phyloP scores from a whole-genome alignment of 2,113 vertebrate species.

The Melanocharis versteri region DNA sequence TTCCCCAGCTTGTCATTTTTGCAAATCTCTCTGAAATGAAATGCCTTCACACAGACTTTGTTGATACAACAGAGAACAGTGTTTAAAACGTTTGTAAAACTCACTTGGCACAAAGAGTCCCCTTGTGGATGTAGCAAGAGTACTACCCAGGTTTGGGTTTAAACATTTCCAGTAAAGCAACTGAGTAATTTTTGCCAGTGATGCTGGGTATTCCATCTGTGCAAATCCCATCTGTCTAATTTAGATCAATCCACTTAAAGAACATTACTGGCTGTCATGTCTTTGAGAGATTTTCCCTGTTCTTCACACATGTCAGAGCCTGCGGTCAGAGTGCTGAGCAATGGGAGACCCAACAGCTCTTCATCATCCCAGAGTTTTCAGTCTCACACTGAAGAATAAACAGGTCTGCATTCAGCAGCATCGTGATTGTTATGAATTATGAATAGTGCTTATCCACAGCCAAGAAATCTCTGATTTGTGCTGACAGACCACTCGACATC shows the following conservation, averaged over 20 bases:
- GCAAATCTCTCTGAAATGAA: neutral
- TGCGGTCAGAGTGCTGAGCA: rapidly evolving
- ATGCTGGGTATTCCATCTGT: neutral
- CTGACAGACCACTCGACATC: neutral
- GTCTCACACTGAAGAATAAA: neutral
- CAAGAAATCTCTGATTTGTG: neutral
- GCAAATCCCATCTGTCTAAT: conserved; percentile 2
- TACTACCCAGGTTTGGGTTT: neutral
- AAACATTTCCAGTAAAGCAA: neutral
- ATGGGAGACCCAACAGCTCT: neutral
- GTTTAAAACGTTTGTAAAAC: neutral
- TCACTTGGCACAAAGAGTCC: neutral
- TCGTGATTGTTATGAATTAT: neutral
- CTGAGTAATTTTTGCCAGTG: neutral
- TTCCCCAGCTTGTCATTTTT: neutral
- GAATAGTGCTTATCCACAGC: neutral
- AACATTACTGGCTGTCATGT: neutral
- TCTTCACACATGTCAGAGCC: neutral
- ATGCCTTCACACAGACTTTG: neutral
- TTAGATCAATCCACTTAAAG: neutral
- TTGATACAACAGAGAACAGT: neutral
- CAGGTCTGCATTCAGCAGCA: neutral
- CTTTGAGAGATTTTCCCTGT: neutral
- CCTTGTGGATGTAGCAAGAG: neutral
- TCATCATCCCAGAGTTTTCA: neutral